Conservation (phyloP, 2,888 invertebrate genomes). For the Anthrax anthrax region DNA sequence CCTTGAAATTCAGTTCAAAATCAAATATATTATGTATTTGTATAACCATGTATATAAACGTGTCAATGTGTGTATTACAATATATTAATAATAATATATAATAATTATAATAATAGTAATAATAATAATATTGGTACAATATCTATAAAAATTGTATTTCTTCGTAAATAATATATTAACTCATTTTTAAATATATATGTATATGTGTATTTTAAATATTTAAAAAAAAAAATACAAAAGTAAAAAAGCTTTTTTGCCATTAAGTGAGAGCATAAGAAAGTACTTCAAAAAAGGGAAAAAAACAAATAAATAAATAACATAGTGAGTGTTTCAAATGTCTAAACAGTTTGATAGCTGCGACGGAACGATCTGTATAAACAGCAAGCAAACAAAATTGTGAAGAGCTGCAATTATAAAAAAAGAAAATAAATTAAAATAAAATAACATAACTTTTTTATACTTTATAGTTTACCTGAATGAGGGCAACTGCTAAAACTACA, state of each 20-base stretch:
- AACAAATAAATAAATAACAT: background rate
- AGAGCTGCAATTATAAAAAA: slow-evolving; percentile 51
- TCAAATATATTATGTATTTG: too few species aligned
- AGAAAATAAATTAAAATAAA: slow-evolving; percentile 10
- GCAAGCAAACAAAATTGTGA: slow-evolving; percentile 86
- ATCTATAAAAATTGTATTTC: too few species aligned
- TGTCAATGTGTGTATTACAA: too few species aligned
- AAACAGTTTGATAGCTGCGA: slow-evolving; percentile 79
- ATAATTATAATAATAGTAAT: background rate
- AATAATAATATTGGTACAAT: background rate
- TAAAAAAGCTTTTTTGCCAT: background rate
- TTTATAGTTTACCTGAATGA: slow-evolving; percentile 56
- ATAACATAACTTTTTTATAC: background rate
- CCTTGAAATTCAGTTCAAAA: too few species aligned
- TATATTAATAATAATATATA: too few species aligned
- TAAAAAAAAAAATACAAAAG: too few species aligned
- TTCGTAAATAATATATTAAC: too few species aligned
- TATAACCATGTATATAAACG: too few species aligned
- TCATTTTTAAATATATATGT: too few species aligned
- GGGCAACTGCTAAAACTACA: slow-evolving; percentile 70
- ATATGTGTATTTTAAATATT: too few species aligned
- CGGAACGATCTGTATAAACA: slow-evolving; percentile 85
- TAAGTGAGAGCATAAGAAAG: background rate
- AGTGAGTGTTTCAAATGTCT: slow-evolving; percentile 22
- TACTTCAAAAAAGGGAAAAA: too few species aligned